These are phyloP conservation scores for Muraenolepis orangiensis DNA, from an alignment of 2,797 vertebrate genomes.

Conservation along the genomic window DNA sequence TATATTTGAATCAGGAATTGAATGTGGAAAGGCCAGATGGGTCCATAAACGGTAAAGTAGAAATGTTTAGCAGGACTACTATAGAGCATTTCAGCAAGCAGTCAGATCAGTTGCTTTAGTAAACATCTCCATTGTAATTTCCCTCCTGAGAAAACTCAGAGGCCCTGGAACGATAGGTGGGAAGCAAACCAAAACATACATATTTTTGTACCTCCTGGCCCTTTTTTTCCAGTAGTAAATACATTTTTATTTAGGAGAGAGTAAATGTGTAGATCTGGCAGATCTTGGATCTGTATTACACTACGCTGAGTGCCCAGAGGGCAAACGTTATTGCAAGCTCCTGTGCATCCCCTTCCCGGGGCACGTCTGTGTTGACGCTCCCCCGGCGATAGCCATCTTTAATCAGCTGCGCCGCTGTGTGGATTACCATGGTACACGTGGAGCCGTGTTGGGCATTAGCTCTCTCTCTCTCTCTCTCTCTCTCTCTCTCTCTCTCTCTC, in stretches of 20 bases:
- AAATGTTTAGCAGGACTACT: background rate
- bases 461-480: too few species aligned
- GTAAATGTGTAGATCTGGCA: background rate
- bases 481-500: too few species aligned
- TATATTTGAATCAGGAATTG: background rate
- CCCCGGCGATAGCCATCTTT: conserved; percentile 63
- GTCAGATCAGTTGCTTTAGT: background rate
- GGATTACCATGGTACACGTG: conserved; percentile 60
- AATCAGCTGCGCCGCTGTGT: conserved; percentile 54
- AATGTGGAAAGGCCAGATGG: too few species aligned
- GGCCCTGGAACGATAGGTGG: background rate
- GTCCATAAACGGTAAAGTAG: background rate
- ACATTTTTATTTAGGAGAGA: background rate
- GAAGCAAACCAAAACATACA: too few species aligned
- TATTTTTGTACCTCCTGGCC: background rate
- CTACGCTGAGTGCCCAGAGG: too few species aligned
- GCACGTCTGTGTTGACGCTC: conserved; percentile 52
- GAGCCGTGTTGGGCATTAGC: conserved; percentile 56
- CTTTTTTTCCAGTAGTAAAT: background rate
- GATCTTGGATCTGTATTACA: conserved; percentile 3
- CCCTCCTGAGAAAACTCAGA: background rate
- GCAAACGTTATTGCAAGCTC: conserved; percentile 44
- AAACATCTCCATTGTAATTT: background rate
- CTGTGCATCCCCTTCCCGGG: too few species aligned
- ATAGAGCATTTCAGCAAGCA: background rate